A percentile compares a stretch with the other conserved stretches of the same genome.
Conservation (phyloP, 1,140 invertebrate genomes). For the Drosophila saltans region DNA sequence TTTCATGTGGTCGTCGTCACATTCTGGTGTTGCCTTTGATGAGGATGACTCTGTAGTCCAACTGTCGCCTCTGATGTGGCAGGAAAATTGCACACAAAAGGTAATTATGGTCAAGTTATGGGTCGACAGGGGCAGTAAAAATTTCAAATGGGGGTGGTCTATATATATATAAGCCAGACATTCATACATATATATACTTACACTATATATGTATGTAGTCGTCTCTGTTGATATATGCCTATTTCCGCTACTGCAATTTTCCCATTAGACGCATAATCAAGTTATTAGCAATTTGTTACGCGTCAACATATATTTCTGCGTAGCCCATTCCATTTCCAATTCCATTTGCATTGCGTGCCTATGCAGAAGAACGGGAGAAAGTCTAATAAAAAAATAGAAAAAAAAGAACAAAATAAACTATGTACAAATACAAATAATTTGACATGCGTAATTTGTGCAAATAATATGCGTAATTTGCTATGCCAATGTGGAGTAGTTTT, state of each 20-base stretch:
- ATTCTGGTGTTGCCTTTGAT: constrained; percentile 58
- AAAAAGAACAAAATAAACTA: constrained; percentile 17
- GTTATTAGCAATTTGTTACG: constrained; percentile 74
- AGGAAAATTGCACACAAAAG: constrained; percentile 57
- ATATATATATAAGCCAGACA: constrained; percentile 11
- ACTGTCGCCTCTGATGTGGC: constrained; percentile 71
- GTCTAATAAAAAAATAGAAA: constrained; percentile 55
- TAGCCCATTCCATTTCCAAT: constrained; percentile 4
- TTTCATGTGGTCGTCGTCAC: constrained; percentile 79
- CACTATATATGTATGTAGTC: constrained; percentile 1
- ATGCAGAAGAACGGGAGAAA: constrained; percentile 52
- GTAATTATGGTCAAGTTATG: constrained; percentile 74
- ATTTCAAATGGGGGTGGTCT: constrained; percentile 55
- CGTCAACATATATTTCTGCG: constrained; percentile 52
- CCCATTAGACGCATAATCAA: constrained; percentile 77
- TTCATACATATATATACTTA: background rate
- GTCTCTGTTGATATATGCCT: background rate
- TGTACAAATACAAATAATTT: constrained; percentile 60
- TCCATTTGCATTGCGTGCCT: constrained; percentile 58
- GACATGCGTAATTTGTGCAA: constrained; percentile 80
- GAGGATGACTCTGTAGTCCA: constrained; percentile 29
- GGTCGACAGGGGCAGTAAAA: constrained; percentile 49
- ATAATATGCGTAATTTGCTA: constrained; percentile 76
- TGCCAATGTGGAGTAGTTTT: background rate
- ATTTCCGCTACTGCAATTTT: constrained; percentile 60